Base-by-base conservation (phyloP, 2,113 vertebrate genomes). In the Thermophis baileyi region DNA sequence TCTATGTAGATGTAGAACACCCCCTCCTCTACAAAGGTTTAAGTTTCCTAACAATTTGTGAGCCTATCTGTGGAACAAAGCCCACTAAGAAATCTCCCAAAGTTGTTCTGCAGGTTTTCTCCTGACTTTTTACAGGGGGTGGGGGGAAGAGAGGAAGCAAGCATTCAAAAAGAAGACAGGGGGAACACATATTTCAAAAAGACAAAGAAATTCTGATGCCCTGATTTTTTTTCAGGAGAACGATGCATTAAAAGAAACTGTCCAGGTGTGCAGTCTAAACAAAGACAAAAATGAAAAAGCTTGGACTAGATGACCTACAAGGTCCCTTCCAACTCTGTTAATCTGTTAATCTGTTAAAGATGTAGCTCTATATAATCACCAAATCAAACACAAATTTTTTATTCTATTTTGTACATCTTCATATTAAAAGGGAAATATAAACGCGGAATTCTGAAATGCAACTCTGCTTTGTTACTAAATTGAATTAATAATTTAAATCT, bases 11-110 rank as follows among this genome's bases (percentile, higher is more conserved):
- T 51, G 81, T 81, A 24, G 51, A 95, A 14, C 49, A 63, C 44
- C 46, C 46, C n/a, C 90, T 89, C 92, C 69, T 63, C 90, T 92
- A 53, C 53, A 90, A 90, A 95, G 93, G 93, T 89, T 95, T 97
- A 94, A 69, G 92, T 94, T 97, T 95, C 96, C 93, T 51, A 95
- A 95, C 93, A 93, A 30, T 93, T 95, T 96, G 93, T 94, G 94
- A 95, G 92, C 90, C 93, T 81, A 69, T 95, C 90, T 95, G 60
- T 6, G 44, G 92, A 94, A 95, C 89, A 95, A 95, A 94, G 60
- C n/a, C 49, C 91, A 74, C 25, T 92, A 92, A 96, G 96, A 94
- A 88, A 85, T 35, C 94, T 87, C 46, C 91, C 87, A 85, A 87
- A 96, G 92, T 92, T 93, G 94, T 93, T 74, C 2, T 60, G 40